Conservation (phyloP, 2,113 vertebrate species). For the Pedionomus torquatus region DNA sequence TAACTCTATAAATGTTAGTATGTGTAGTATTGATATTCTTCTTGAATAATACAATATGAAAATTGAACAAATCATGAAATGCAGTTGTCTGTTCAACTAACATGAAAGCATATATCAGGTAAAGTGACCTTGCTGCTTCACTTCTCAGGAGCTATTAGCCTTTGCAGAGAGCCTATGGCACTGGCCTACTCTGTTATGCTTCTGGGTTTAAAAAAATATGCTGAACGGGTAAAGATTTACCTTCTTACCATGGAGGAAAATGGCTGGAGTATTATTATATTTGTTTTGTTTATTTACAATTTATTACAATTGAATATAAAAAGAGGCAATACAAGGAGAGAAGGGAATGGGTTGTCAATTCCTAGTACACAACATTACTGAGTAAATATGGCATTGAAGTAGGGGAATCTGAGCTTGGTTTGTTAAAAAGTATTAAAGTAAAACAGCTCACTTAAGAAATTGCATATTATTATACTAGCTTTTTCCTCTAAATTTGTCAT, state of each 20-base stretch:
- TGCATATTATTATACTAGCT: fast-evolving
- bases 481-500: neutral
- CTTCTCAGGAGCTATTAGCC: neutral
- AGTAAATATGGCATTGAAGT: neutral
- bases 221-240: neutral
- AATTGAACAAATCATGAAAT: neutral
- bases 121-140: neutral
- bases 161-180: neutral
- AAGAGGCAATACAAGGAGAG: neutral
- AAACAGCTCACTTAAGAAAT: neutral
- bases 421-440: neutral
- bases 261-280: neutral
- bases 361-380: neutral
- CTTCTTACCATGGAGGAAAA: neutral
- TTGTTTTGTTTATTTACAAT: neutral
- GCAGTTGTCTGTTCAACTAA: neutral
- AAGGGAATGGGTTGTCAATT: neutral
- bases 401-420: neutral
- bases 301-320: neutral
- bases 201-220: neutral
- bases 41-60: neutral
- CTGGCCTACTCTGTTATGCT: neutral
- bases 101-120: neutral
- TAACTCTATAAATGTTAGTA: neutral
- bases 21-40: neutral